These are phyloP conservation scores for Gasteruption jaculator DNA, from an alignment of 2,888 invertebrate genomes.

Conservation along the genomic window DNA sequence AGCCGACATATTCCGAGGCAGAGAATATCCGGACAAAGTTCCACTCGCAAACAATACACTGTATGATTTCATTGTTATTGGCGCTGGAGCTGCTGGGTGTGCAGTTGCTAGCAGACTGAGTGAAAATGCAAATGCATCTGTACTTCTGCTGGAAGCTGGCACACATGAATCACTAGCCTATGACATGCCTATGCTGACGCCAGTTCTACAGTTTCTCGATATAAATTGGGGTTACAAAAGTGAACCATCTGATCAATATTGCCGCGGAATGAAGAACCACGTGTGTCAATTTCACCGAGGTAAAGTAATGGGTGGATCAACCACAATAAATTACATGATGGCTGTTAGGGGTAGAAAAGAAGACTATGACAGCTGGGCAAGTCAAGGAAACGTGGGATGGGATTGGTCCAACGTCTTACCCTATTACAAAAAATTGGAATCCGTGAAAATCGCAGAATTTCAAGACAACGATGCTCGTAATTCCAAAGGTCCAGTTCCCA, in stretches of 20 bases:
- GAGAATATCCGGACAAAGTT: no score
- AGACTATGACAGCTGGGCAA: constrained; percentile 74
- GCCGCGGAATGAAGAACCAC: constrained; percentile 54
- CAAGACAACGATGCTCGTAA: constrained; percentile 55
- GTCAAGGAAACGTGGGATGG: constrained; percentile 69
- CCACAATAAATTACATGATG: constrained; percentile 75
- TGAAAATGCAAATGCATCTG: constrained; percentile 66
- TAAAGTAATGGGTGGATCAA: constrained; percentile 76
- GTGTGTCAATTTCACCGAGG: constrained; percentile 54
- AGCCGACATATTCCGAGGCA: no score
- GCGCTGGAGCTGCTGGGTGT: constrained; percentile 76
- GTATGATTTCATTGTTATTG: constrained; percentile 73
- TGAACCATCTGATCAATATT: constrained; percentile 67
- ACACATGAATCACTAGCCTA: constrained; percentile 65
- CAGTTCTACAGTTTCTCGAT: constrained; percentile 63
- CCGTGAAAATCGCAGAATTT: constrained; percentile 55
- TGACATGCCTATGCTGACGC: constrained; percentile 71
- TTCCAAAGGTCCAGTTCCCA: constrained; percentile 57
- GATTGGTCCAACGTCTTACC: constrained; percentile 69
- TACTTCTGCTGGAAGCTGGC: constrained; percentile 71
- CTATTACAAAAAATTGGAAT: constrained; percentile 75
- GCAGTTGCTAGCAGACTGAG: constrained; percentile 69
- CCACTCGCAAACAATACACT: constrained; percentile 53
- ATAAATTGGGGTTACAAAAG: constrained; percentile 80
- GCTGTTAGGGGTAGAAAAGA: constrained; percentile 66